A percentile compares a stretch with the other conserved stretches of the same genome.
Evolutionary conservation across 30 jellyfish, hydroid and myxozoan genomes (phyloP).

Genomic region (Euphysa ruthae): DNA sequence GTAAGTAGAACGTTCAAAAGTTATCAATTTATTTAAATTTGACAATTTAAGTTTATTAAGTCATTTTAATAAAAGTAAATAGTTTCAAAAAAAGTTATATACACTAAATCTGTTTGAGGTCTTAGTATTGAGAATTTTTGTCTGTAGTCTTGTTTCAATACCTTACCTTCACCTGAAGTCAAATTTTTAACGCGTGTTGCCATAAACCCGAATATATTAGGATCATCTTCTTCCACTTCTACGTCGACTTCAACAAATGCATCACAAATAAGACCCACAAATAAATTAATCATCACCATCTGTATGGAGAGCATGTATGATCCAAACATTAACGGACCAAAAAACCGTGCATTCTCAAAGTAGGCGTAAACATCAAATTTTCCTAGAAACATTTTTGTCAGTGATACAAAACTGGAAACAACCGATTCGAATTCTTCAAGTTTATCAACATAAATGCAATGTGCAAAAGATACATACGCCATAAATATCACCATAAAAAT

Average conservation of each 20-base stretch:
- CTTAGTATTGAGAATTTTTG: too few species aligned
- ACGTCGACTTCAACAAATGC: slow-evolving; percentile 76
- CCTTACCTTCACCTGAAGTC: not conserved
- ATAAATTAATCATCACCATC: slow-evolving; percentile 80
- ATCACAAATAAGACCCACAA: slow-evolving; percentile 89
- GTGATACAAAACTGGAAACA: slow-evolving; percentile 52
- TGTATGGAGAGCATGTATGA: slow-evolving; percentile 70
- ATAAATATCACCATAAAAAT: slow-evolving; percentile 49
- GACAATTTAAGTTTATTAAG: too few species aligned
- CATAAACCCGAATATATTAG: slow-evolving; percentile 75
- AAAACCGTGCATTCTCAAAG: slow-evolving; percentile 44
- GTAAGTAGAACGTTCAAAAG: too few species aligned
- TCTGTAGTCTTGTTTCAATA: too few species aligned
- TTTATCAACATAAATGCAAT: slow-evolving; percentile 47
- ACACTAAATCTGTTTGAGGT: too few species aligned
- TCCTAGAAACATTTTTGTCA: slow-evolving; percentile 82
- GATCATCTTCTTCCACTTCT: slow-evolving; percentile 45
- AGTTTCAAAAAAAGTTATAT: too few species aligned
- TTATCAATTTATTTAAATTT: too few species aligned
- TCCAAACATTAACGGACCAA: slow-evolving; percentile 79
- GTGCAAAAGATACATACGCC: slow-evolving; percentile 79
- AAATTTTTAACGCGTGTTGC: slow-evolving; percentile 69
- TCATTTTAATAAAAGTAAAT: too few species aligned
- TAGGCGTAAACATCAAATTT: slow-evolving; percentile 58
- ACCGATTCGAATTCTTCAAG: slow-evolving; percentile 26